These are phyloP conservation scores for Cephus cinctus DNA, from an alignment of 1,140 invertebrate genomes.

Conservation along the genomic window DNA sequence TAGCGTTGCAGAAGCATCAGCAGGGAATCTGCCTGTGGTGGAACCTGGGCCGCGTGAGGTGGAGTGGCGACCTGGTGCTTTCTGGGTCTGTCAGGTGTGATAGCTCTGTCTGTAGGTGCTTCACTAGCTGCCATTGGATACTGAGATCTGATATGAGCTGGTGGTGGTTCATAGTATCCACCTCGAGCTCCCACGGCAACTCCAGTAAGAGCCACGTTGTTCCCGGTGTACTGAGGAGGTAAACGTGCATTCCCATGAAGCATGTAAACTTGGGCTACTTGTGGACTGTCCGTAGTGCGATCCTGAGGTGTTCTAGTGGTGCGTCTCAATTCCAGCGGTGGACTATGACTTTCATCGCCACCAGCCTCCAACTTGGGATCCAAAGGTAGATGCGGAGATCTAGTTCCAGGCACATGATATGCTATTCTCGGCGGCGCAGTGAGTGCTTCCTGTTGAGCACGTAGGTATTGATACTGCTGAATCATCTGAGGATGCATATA, in stretches of 20 bases:
- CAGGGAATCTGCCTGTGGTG: slow-evolving; percentile 75
- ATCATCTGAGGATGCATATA: slow-evolving; percentile 67
- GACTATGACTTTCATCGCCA: slow-evolving; percentile 67
- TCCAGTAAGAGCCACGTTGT: slow-evolving; percentile 31
- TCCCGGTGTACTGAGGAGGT: slow-evolving; percentile 47
- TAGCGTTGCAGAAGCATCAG: slow-evolving; percentile 80
- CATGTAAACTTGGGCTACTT: slow-evolving; percentile 70
- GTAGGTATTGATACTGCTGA: slow-evolving; percentile 73
- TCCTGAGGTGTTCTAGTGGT: slow-evolving; percentile 68
- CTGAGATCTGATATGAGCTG: slow-evolving; percentile 60
- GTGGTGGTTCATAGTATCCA: slow-evolving; percentile 64
- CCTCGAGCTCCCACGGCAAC: slow-evolving; percentile 37
- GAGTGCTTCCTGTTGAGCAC: slow-evolving; percentile 63
- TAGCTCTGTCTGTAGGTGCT: slow-evolving; percentile 54
- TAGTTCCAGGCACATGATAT: slow-evolving; percentile 49
- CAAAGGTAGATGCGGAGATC: slow-evolving; percentile 46
- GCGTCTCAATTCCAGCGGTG: slow-evolving; percentile 70
- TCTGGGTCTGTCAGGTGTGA: slow-evolving; percentile 57
- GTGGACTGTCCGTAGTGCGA: slow-evolving; percentile 73
- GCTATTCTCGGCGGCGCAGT: slow-evolving; percentile 53
- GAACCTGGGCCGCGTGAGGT: slow-evolving; percentile 71
- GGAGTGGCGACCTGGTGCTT: slow-evolving; percentile 65
- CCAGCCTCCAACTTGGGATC: slow-evolving; percentile 59
- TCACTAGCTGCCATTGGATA: slow-evolving; percentile 54
- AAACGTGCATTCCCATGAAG: slow-evolving; percentile 52